Base-by-base conservation (phyloP, 2,888 invertebrate species). In the Leucoptera coffeella region DNA sequence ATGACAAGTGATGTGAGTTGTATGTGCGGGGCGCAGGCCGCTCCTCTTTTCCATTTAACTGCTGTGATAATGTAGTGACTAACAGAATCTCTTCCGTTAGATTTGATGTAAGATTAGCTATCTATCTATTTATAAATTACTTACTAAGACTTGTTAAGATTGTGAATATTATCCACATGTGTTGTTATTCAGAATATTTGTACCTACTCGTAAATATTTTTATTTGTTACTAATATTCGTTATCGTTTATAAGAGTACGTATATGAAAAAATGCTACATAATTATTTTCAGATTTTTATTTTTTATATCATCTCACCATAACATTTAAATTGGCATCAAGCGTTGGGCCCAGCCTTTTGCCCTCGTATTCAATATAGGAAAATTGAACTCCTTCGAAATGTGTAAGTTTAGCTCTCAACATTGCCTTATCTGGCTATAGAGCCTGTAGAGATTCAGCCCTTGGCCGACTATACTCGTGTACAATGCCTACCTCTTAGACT, bases 211-310 rank as follows among this genome's bases (percentile, higher is more conserved):
- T 42, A 48, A 47, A 50, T 42, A 47, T 50, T 39, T 46, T 56
- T 41, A 47, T 59, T 58, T 59, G 53, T 62, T 57, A 53, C 44
- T 45, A 54, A 50, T 53, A 55, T 52, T 48, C 49, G 48, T 55
- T 31, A 27, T 21, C 53, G 46, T 60, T 60, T 60, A 53, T 53
- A 59, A 52, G 43, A 50, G 56, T 37, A 64, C 58, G 55, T 61
- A 53, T 64, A 54, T 65, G 58, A 65, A 65, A 67, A 67, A 65
- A 67, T 60, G 47, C 61, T 67, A 58, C 64, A 53, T 61, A 64
- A 54, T 65, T 67, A 65, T 62, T 67, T 65, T 67, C 62, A 65
- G 65, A 64, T 67, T 69, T 65, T 69, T 67, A 60, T 67, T 67
- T 27, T 65, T 62, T 56, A 55, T 62, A 52, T 61, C 58, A 53